Conservation (phyloP, 2,113 vertebrate species). For the Ptilorrhoa leucosticta region DNA sequence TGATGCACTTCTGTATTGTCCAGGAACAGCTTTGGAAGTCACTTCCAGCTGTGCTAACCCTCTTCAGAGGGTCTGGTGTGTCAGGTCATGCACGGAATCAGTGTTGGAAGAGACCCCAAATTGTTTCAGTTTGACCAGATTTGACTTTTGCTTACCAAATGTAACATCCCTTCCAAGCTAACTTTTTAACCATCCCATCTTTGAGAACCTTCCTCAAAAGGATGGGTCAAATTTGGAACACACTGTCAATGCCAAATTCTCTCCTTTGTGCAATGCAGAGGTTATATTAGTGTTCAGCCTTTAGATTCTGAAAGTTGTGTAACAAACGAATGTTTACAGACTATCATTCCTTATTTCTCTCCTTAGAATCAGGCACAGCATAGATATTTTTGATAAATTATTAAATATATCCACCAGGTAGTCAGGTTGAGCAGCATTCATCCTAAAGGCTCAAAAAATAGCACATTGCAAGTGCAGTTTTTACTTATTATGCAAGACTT, state of each 20-base stretch:
- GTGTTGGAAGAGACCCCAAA: background rate
- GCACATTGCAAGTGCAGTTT: conserved; percentile 2
- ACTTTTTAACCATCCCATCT: background rate
- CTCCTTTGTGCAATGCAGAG: background rate
- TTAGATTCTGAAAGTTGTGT: background rate
- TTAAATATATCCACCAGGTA: conserved; percentile 42
- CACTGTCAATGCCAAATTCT: background rate
- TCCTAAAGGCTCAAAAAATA: conserved; percentile 34
- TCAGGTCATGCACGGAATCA: background rate
- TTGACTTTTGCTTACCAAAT: background rate
- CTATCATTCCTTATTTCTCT: background rate
- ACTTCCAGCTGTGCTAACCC: background rate
- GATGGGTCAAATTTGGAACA: background rate
- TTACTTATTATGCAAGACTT: conserved; percentile 39
- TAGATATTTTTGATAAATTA: conserved; percentile 9
- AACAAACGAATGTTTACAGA: background rate
- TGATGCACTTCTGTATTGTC: fast-evolving
- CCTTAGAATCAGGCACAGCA: background rate
- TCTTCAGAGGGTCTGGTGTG: background rate
- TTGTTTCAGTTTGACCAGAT: background rate
- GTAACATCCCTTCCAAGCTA: background rate
- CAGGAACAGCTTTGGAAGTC: background rate
- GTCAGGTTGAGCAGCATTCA: conserved; percentile 1
- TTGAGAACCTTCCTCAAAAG: background rate
- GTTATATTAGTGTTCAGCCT: background rate